Percentiles rank a stretch among this genome's conserved stretches.
Conservation (phyloP, 2,888 invertebrate genomes). For the Baronia brevicornis region DNA sequence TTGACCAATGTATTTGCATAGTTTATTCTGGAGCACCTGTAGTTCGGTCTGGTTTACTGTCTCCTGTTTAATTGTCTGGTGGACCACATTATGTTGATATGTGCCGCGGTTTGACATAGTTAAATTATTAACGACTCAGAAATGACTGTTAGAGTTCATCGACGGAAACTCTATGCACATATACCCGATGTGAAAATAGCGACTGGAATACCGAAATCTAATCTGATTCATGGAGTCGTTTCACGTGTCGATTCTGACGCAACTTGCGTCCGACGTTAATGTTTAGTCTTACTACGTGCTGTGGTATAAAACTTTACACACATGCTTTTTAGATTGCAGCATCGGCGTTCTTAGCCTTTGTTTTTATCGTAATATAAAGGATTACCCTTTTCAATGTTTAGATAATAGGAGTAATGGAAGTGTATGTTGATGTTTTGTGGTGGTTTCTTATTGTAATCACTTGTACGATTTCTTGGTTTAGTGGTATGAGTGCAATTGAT, state of each 20-base stretch:
- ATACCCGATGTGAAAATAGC: conserved; percentile 65
- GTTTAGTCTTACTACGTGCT: conserved; percentile 31
- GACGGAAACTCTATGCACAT: conserved; percentile 38
- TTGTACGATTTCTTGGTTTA: too few relatives aligned
- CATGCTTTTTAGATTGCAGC: background rate
- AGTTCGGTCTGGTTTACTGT: too few relatives aligned
- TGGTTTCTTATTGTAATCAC: too few relatives aligned
- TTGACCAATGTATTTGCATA: conserved; percentile 10
- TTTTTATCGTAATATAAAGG: too few relatives aligned
- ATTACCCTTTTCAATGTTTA: too few relatives aligned
- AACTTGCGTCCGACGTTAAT: conserved; percentile 33
- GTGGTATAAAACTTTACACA: conserved; percentile 15
- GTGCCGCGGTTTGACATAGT: conserved; percentile 15
- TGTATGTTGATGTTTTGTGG: too few relatives aligned
- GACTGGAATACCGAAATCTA: conserved; percentile 51
- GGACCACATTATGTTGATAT: too few relatives aligned
- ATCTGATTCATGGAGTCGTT: conserved; percentile 42
- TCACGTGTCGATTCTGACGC: conserved; percentile 54
- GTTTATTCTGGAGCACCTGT: background rate
- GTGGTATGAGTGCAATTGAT: too few relatives aligned
- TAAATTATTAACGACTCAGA: conserved; percentile 15
- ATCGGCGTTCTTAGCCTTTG: background rate
- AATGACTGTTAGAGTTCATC: conserved; percentile 24
- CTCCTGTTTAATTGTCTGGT: too few relatives aligned
- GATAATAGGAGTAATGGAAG: too few relatives aligned